Conservation (phyloP, 2,888 invertebrate species). For the Adelognathus sp. region DNA sequence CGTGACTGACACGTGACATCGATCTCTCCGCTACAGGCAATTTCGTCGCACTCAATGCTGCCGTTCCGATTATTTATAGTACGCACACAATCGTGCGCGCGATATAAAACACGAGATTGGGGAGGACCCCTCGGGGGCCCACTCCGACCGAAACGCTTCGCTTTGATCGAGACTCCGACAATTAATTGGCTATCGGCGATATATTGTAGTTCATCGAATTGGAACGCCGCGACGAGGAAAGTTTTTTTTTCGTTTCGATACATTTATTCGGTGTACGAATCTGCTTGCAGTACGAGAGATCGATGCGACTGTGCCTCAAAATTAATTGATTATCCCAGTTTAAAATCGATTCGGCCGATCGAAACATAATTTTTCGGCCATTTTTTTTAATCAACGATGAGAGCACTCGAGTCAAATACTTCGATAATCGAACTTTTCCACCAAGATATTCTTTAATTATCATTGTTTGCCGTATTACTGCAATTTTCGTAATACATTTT, state of each 20-base stretch:
- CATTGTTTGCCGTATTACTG: too few relatives aligned
- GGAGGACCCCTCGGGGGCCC: slow-evolving; percentile 41
- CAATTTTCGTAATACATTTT: too few relatives aligned
- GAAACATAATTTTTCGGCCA: not conserved
- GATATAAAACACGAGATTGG: slow-evolving; percentile 31
- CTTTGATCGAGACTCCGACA: slow-evolving; percentile 56
- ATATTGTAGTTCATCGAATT: slow-evolving; percentile 48
- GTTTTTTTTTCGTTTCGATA: not conserved
- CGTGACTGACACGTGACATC: slow-evolving; percentile 54
- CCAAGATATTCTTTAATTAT: too few relatives aligned
- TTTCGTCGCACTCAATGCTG: slow-evolving; percentile 51
- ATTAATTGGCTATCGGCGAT: slow-evolving; percentile 57
- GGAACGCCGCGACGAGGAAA: slow-evolving; percentile 18
- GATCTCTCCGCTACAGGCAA: slow-evolving; percentile 62
- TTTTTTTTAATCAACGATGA: too few relatives aligned
- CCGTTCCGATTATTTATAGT: slow-evolving; percentile 33
- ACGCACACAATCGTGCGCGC: not conserved
- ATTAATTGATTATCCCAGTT: not conserved
- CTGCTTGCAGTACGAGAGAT: slow-evolving; percentile 3
- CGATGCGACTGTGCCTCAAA: not conserved
- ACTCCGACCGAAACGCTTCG: slow-evolving; percentile 49
- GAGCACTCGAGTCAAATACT: too few relatives aligned
- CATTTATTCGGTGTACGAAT: not conserved
- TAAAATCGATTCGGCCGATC: not conserved
- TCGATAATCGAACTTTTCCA: too few relatives aligned